phyloP scores from a whole-genome alignment of 2,888 invertebrate genomes.

The Prenolepis imparis region DNA sequence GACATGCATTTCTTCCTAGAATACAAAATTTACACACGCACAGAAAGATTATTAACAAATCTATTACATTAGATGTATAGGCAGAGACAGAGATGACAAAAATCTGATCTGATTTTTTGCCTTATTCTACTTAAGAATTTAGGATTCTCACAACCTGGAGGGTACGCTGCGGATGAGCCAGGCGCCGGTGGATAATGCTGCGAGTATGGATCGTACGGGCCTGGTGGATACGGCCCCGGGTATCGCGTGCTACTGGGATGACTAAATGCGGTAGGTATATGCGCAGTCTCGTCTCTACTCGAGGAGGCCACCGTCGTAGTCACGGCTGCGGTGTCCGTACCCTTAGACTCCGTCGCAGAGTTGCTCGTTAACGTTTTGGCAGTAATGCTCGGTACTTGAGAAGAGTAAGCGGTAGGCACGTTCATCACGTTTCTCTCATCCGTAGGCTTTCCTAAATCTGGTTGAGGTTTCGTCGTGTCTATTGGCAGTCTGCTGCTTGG shows the following conservation, averaged over 20 bases:
- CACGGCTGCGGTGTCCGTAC: slow-evolving; percentile 67
- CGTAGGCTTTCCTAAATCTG: slow-evolving; percentile 69
- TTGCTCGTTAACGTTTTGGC: slow-evolving; percentile 73
- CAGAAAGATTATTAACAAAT: not conserved
- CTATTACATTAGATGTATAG: not conserved
- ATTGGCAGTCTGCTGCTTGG: slow-evolving; percentile 68
- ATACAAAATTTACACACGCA: not conserved
- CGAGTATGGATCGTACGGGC: slow-evolving; percentile 84
- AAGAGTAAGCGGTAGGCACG: slow-evolving; percentile 73
- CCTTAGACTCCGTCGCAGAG: slow-evolving; percentile 64
- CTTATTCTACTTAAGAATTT: not conserved
- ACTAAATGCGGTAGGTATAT: slow-evolving; percentile 83
- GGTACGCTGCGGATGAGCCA: slow-evolving; percentile 82
- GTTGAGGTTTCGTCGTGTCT: slow-evolving; percentile 71
- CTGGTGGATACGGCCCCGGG: slow-evolving; percentile 83
- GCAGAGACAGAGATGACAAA: not conserved
- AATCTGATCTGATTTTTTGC: not conserved
- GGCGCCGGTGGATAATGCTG: slow-evolving; percentile 84
- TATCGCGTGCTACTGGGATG: slow-evolving; percentile 83
- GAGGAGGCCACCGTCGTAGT: slow-evolving; percentile 67
- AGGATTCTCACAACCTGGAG: slow-evolving; percentile 81
- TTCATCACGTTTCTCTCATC: slow-evolving; percentile 74
- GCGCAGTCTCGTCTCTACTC: slow-evolving; percentile 79
- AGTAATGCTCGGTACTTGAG: slow-evolving; percentile 72
- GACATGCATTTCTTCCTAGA: not conserved